Percentiles rank a stretch among this genome's conserved stretches.
phyloP scores from a whole-genome alignment of 2,797 vertebrate genomes.

The Jordanella pulchra region DNA sequence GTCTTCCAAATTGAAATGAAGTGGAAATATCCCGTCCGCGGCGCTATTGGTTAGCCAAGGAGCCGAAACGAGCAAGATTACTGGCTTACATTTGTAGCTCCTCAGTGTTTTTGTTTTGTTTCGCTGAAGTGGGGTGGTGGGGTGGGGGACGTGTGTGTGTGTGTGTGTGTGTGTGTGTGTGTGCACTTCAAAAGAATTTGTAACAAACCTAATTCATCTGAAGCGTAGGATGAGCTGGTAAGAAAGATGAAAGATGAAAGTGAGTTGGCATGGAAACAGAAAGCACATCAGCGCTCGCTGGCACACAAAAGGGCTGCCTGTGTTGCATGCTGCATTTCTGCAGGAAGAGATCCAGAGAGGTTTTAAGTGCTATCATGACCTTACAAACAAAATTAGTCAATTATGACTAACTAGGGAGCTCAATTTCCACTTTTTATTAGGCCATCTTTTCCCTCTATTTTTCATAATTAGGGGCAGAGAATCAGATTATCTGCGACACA shows the following conservation, averaged over 20 bases:
- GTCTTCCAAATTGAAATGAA: slow-evolving; percentile 82
- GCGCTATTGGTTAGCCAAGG: slow-evolving; percentile 79
- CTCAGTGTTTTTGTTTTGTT: slow-evolving; percentile 82
- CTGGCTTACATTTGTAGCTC: slow-evolving; percentile 81
- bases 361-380: slow-evolving; percentile 83
- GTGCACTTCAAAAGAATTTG: slow-evolving; percentile 88
- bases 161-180: slow-evolving; percentile 55
- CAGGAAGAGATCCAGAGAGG: slow-evolving; percentile 78
- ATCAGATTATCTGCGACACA: slow-evolving; percentile 63
- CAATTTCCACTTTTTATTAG: slow-evolving; percentile 74
- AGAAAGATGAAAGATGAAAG: slow-evolving; percentile 90
- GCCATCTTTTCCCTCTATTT: slow-evolving; percentile 58
- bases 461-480: slow-evolving; percentile 62
- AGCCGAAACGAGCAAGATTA: slow-evolving; percentile 79
- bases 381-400: slow-evolving; percentile 84
- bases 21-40: slow-evolving; percentile 78
- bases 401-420: slow-evolving; percentile 81
- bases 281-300: slow-evolving; percentile 83
- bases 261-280: slow-evolving; percentile 89
- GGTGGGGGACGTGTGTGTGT: slow-evolving; percentile 28
- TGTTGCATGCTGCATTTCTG: slow-evolving; percentile 77
- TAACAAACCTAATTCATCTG: slow-evolving; percentile 89
- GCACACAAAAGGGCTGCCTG: slow-evolving; percentile 83
- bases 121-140: slow-evolving; percentile 79
- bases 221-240: slow-evolving; percentile 88